Evolutionary conservation across 1,140 invertebrate genomes (phyloP).

Genomic region (Drosophila parvula): DNA sequence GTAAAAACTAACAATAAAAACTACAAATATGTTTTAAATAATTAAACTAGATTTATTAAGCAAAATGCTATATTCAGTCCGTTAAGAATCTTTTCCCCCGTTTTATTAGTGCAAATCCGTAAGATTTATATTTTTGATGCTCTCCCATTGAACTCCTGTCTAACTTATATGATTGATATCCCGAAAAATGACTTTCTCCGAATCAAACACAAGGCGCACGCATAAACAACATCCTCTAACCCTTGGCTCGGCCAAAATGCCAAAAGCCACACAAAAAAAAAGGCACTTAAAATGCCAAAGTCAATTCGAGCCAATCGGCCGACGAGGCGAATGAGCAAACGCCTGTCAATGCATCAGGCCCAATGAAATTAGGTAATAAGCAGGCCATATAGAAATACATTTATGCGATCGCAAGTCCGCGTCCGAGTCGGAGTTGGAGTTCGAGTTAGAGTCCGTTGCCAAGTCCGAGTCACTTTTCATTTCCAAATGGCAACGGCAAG

Average conservation of each 20-base stretch:
- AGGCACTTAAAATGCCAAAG: slow-evolving; percentile 75
- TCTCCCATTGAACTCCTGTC: slow-evolving; percentile 16
- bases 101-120: slow-evolving; percentile 2
- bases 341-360: slow-evolving; percentile 49
- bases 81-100: not conserved
- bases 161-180: slow-evolving; percentile 34
- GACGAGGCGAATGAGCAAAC: slow-evolving; percentile 29
- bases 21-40: too few species aligned
- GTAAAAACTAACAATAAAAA: not conserved
- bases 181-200: slow-evolving; percentile 39
- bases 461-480: slow-evolving; percentile 76
- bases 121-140: slow-evolving; percentile 15
- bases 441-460: slow-evolving; percentile 28
- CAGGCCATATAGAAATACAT: slow-evolving; percentile 62
- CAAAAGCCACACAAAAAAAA: slow-evolving; percentile 44
- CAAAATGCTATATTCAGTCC: not conserved
- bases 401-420: slow-evolving; percentile 32
- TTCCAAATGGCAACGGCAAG: slow-evolving; percentile 79
- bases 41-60: not conserved
- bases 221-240: slow-evolving; percentile 53
- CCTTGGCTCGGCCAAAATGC: slow-evolving; percentile 58
- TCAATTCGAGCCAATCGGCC: slow-evolving; percentile 50
- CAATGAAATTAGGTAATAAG: slow-evolving; percentile 82
- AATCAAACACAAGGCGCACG: slow-evolving; percentile 31
- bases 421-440: slow-evolving; percentile 22